Base-by-base conservation (phyloP, 2,888 invertebrate species). In the Drosophila subquinaria region DNA sequence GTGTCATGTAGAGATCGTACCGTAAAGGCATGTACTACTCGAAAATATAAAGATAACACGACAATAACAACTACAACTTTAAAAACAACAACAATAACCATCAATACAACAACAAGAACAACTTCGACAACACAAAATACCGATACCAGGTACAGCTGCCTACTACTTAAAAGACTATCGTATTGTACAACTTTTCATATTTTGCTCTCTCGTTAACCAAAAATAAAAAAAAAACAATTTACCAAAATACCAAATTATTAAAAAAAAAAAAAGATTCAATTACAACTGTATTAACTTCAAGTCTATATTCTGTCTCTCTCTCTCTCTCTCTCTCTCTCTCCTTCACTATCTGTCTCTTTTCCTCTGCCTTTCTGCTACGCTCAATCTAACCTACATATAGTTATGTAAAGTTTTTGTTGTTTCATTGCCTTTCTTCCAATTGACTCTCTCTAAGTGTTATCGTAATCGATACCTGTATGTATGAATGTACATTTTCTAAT, bases 1-100 rank as follows among this genome's bases (percentile, higher is more conserved):
- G 90, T 91, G 88, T 81, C 87, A 74, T 89, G 90, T 91, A 92
- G 89, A 91, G 91, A 92, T 82, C 91, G 90, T 73, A 82, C 79
- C 70, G 75, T 74, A 79, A 89, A 81, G 91, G 90, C 90, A 89
- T 89, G 89, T 78, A 90, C 74, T 48, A 73, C 68, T 82, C 90
- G 90, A 75, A 83, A 76, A 77, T 68, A 81, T 86, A 88, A 78
- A 83, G 89, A 76, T 64, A 84, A 84, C 90, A 89, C 86, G 90
- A 90, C 89, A 89, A 76, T 87, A 89, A 78, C 75, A 78, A 74
- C 63, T 56, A 71, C 68, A 72, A 79, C 48, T 56, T 38, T 36
- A 50, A 60, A 82, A 88, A 75, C 73, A 73, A 73, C 69, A 78
- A 71, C 62, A 64, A 70, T 61, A 70, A 79, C 45, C 57, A 64